phyloP scores from a whole-genome alignment of 2,113 vertebrate genomes.

The Carollia perspicillata region DNA sequence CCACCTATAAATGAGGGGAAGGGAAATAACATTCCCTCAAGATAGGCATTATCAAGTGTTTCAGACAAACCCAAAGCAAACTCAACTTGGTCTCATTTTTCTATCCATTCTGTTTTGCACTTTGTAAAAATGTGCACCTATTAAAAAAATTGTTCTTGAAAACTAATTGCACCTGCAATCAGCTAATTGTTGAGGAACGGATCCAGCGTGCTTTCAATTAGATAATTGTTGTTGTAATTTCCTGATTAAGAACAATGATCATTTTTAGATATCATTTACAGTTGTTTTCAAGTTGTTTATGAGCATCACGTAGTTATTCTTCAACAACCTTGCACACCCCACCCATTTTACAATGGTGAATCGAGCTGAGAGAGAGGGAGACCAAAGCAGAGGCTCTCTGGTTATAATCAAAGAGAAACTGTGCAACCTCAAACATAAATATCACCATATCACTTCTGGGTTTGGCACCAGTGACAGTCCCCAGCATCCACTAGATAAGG shows the following conservation, averaged over 20 bases:
- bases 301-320: neutral
- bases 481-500: neutral
- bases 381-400: neutral
- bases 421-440: neutral
- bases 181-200: neutral
- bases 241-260: neutral
- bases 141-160: neutral
- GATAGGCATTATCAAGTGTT: neutral
- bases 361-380: fast-evolving
- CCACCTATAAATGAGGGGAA: neutral
- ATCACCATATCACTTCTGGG: neutral
- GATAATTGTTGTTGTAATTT: neutral
- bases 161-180: neutral
- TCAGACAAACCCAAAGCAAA: neutral
- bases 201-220: neutral
- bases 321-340: neutral
- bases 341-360: neutral
- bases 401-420: neutral
- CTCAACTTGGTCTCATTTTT: neutral
- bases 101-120: neutral
- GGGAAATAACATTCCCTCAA: neutral
- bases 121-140: constrained; percentile 15
- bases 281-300: neutral
- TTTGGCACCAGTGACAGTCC: neutral
- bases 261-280: neutral